Evolutionary conservation across 2,113 vertebrate genomes (phyloP), one percentile per base, ranked within the genome.

Genomic region (Corythornis madagascariensis): DNA sequence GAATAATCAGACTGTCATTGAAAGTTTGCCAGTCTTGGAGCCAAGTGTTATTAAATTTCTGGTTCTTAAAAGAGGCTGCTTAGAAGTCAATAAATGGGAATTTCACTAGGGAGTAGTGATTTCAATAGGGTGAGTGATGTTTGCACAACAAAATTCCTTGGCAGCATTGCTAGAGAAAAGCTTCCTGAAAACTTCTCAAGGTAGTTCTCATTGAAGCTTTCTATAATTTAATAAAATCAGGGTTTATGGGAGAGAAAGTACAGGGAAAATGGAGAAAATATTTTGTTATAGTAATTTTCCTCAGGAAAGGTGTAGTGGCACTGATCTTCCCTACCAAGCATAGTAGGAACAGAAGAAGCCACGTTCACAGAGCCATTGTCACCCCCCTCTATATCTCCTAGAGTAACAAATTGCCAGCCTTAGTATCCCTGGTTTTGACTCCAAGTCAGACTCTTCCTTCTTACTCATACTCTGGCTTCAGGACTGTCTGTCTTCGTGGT

Each of bases 141-240:
- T 93, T 92, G 86, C 67, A 79, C 83, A 94, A 95, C 91, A 92
- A 33, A 72, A 94, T 90, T 93, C 93, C 80, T 74, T 88, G 93
- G 89, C 93, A 75, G 52, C 55, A 52, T 56, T 81, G 66, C 65
- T 78, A 82, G 70, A 86, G 70, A 24, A 83, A 78, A 40, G 65
- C 74, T 95, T 88, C 75, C 90, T 88, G 75, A 85, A 91, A 80
- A 80, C 71, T 86, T 95, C 75, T 89, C 88, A 77, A 94, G 88
- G 79, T 86, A 92, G 56, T 42, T 91, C 64, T 91, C 82, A 66
- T 59, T 50, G 76, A 76, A 72, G 55, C 71, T 76, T 80, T 83
- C 50, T 69, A 38, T 43, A 67, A 55, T 52, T 64, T 81, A 67
- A 8, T 38, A 47, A 81, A 78, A 69, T 42, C 19, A 1, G 1